A percentile compares a stretch with the other conserved stretches of the same genome.
Conservation (phyloP, 2,888 invertebrate species). For the Caenorhabditis angaria region DNA sequence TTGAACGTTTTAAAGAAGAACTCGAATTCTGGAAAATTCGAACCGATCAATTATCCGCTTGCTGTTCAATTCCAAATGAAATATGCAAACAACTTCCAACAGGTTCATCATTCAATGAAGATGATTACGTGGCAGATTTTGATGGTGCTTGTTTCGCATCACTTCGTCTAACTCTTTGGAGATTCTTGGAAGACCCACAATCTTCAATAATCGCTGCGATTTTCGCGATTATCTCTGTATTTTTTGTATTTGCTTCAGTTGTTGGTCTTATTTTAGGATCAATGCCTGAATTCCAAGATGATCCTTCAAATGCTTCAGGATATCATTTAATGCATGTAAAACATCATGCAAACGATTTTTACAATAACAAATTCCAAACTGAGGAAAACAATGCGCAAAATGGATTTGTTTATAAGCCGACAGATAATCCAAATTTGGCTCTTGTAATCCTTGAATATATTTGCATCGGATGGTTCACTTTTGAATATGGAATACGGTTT, state of each 20-base stretch:
- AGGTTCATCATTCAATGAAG: slow-evolving; percentile 46
- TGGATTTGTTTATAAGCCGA: slow-evolving; percentile 56
- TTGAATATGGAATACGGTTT: slow-evolving; percentile 67
- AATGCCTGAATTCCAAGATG: slow-evolving; percentile 71
- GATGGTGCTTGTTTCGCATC: slow-evolving; percentile 56
- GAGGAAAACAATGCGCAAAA: slow-evolving; percentile 33
- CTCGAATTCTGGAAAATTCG: slow-evolving; percentile 67
- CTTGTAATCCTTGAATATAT: slow-evolving; percentile 66
- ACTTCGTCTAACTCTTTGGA: slow-evolving; percentile 61
- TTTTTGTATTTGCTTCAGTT: slow-evolving; percentile 70
- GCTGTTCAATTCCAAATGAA: slow-evolving; percentile 57
- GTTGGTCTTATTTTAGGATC: slow-evolving; percentile 68
- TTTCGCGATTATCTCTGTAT: slow-evolving; percentile 66
- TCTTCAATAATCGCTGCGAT: slow-evolving; percentile 61
- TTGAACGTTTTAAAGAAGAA: slow-evolving; percentile 69
- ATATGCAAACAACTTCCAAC: slow-evolving; percentile 24
- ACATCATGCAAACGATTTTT: slow-evolving; percentile 38
- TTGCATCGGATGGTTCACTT: slow-evolving; percentile 71
- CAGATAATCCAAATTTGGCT: slow-evolving; percentile 60
- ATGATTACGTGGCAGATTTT: slow-evolving; percentile 60
- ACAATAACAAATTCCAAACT: slow-evolving; percentile 34
- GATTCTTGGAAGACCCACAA: slow-evolving; percentile 68
- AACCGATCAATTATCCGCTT: slow-evolving; percentile 62
- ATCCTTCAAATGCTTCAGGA: slow-evolving; percentile 60
- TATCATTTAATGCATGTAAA: slow-evolving; percentile 65